Evolutionary conservation across 2,113 vertebrate species (phyloP).

Genomic region (Caracal caracal): DNA sequence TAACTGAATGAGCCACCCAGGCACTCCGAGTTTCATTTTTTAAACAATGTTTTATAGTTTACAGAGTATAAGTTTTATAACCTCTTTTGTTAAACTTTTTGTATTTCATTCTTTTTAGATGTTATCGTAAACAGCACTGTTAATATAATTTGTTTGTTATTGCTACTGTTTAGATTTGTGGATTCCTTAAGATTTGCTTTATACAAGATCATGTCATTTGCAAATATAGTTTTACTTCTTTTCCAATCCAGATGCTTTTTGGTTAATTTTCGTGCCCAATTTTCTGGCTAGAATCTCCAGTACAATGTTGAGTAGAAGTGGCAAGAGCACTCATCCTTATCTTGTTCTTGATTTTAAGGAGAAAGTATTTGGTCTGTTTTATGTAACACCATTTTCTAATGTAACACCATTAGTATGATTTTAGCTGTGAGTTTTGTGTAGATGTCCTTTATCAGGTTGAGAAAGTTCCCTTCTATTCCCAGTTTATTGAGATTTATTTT

Average conservation of each 20-base stretch:
- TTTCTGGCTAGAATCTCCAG: not conserved
- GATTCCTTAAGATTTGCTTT: not conserved
- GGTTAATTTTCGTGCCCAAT: not conserved
- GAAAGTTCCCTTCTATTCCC: not conserved
- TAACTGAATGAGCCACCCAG: too few species aligned
- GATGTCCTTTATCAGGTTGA: not conserved
- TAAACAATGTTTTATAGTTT: not conserved
- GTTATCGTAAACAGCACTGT: not conserved
- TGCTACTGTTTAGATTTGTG: not conserved
- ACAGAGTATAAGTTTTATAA: not conserved
- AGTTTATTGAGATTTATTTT: not conserved
- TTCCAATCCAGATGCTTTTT: not conserved
- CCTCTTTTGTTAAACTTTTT: not conserved
- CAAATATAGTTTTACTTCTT: not conserved
- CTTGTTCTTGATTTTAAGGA: not conserved
- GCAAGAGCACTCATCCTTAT: not conserved
- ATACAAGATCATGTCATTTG: not conserved
- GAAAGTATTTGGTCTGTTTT: not conserved
- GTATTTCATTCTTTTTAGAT: not conserved
- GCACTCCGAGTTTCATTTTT: not conserved
- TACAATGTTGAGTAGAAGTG: not conserved
- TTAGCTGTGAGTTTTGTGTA: not conserved
- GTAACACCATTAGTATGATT: not conserved
- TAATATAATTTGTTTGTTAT: not conserved
- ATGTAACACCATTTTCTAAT: not conserved